Conservation (phyloP, 2,113 vertebrate species). For the Varanus komodoensis region DNA sequence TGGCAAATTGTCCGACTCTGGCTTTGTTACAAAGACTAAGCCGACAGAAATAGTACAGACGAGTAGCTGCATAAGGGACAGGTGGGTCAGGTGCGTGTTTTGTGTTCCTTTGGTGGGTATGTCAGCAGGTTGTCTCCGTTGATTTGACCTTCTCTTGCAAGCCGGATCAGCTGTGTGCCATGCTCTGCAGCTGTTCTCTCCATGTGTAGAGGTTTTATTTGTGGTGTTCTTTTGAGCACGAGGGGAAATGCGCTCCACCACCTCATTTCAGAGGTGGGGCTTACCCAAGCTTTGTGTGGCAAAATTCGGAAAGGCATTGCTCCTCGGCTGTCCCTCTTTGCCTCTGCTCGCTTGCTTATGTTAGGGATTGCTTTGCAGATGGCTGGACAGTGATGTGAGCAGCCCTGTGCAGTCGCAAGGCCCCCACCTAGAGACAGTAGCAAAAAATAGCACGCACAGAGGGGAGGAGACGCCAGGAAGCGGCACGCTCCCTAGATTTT, state of each 20-base stretch:
- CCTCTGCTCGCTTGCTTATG: accelerated
- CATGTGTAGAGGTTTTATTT: not conserved
- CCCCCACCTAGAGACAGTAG: conserved; percentile 46
- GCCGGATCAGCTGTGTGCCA: not conserved
- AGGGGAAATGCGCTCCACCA: not conserved
- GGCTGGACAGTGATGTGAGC: not conserved
- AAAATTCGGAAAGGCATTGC: accelerated
- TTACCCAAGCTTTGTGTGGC: accelerated
- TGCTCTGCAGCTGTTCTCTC: not conserved
- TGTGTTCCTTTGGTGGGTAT: not conserved
- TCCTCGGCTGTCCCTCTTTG: not conserved
- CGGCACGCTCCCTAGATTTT: not conserved
- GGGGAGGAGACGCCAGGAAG: conserved; percentile 36
- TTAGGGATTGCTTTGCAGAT: not conserved
- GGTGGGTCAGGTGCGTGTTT: not conserved
- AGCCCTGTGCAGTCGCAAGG: conserved; percentile 17
- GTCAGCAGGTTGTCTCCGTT: not conserved
- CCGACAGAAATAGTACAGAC: not conserved
- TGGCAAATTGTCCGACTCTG: not conserved
- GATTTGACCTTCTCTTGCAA: not conserved
- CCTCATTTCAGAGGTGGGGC: accelerated
- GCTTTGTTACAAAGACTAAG: not conserved
- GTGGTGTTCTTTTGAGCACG: not conserved
- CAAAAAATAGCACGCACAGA: conserved; percentile 13
- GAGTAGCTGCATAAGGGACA: not conserved